Evolutionary conservation across 2,888 invertebrate genomes (phyloP), one percentile per base, ranked within the genome.

Genomic region (Diaprepes abbreviatus): DNA sequence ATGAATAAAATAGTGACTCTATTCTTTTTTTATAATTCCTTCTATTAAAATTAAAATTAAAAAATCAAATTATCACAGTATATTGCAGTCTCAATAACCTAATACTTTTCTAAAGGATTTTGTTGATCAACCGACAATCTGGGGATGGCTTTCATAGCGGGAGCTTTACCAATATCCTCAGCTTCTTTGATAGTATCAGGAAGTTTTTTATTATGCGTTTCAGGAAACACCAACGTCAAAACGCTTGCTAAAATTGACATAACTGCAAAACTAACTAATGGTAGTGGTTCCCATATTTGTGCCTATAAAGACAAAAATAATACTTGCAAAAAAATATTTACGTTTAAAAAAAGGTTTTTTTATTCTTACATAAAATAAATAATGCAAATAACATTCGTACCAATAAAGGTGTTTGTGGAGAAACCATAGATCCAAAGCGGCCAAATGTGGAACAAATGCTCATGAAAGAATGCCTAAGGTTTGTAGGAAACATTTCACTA

Each of bases 181-280:
- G 91, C 91, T 76, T 92, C 91, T 73, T 88, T 88, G 17, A 92
- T 88, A 1, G 91, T 92, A 83, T 92, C 92, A 0, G 89, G 89
- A 0, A 89, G 83, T 73, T 89, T 88, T 73, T 87, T 87, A 76
- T 90, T 90, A 57, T 88, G 83, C 0, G 92, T 93, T 81, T 93
- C 93, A 0, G 92, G 92, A 66, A 92, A 88, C 75, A 89, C 82
- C 16, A 91, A 80, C 0, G 91, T 88, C 64, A 91, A 79, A n/a
- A 87, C 70, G 12, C 89, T 89, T 43, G 91, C 89, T 52, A 88
- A 79, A 2, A 89, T 77, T 50, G 89, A 88, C 87, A 90, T 88
- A 1, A 80, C 83, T 0, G 90, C 89, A 77, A 91, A 92, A 57
- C 90, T 85, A 31, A 91, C 85, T 2, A 91, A 86, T 1, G 92